Percentiles rank a stretch among this genome's conserved stretches.
phyloP scores from a whole-genome alignment of 2,888 invertebrate genomes.

The Cosmia pyralina region DNA sequence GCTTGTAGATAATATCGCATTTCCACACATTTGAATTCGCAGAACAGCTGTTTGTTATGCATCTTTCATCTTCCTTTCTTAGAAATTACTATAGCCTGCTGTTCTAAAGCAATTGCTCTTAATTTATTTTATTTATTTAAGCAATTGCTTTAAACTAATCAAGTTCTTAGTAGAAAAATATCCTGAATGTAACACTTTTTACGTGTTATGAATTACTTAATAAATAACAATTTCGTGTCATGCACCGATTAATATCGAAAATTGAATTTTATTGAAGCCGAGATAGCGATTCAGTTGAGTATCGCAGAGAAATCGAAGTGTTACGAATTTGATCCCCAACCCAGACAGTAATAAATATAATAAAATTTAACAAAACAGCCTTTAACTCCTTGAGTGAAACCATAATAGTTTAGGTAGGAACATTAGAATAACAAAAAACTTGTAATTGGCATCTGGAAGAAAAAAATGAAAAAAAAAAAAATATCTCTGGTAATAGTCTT shows the following conservation, averaged over 20 bases:
- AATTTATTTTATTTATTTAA: no score
- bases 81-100: slow-evolving; percentile 1
- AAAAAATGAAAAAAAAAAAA: no score
- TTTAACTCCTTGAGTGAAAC: no score
- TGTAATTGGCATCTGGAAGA: neutral
- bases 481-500: no score
- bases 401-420: no score
- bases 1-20: slow-evolving; percentile 5
- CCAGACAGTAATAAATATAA: neutral
- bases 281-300: neutral
- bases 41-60: neutral
- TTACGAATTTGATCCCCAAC: slow-evolving; percentile 9
- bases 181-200: slow-evolving; percentile 6
- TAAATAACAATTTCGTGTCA: slow-evolving; percentile 26
- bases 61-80: slow-evolving; percentile 7
- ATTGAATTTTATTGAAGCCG: slow-evolving; percentile 21
- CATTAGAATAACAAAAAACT: no score
- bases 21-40: slow-evolving; percentile 17
- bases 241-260: slow-evolving; percentile 21
- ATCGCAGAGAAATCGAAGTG: slow-evolving; percentile 23
- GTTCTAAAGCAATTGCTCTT: neutral
- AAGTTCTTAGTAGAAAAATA: neutral
- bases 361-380: no score
- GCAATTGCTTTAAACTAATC: neutral
- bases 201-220: slow-evolving; percentile 31